Evolutionary conservation across 2,888 invertebrate genomes (phyloP).

Genomic region (Mechanitis mazaeus): DNA sequence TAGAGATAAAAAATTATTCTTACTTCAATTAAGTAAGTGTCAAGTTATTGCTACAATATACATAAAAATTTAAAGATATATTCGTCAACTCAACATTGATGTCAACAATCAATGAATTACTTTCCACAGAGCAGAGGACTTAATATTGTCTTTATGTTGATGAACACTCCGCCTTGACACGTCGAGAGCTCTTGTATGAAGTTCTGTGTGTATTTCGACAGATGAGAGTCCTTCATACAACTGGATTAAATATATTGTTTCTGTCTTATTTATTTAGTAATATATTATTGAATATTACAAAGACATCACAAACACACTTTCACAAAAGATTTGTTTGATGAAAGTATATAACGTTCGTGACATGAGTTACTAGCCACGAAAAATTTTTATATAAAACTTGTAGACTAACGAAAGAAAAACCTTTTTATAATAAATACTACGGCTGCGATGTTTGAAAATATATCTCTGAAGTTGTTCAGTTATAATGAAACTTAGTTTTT

Average conservation of each 20-base stretch:
- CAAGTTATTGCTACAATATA: background rate
- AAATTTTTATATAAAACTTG: too few relatives aligned
- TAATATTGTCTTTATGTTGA: conserved; percentile 1
- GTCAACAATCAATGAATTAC: background rate
- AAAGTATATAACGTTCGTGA: too few relatives aligned
- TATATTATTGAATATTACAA: background rate
- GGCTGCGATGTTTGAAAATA: conserved; percentile 17
- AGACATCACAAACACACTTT: background rate
- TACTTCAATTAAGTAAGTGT: too few relatives aligned
- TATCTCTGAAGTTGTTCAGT: conserved; percentile 26
- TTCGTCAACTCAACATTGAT: background rate
- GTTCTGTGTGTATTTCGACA: conserved; percentile 4
- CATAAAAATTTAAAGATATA: background rate
- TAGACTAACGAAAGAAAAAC: too few relatives aligned
- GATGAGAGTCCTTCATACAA: conserved; percentile 2
- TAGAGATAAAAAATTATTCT: too few relatives aligned
- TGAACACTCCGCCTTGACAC: conserved; percentile 6
- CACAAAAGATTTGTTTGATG: too few relatives aligned
- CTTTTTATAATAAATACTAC: too few relatives aligned
- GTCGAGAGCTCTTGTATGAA: conserved; percentile 5
- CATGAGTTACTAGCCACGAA: too few relatives aligned
- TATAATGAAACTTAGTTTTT: conserved; percentile 26
- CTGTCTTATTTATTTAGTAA: background rate
- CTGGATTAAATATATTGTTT: conserved; percentile 1
- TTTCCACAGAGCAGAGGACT: background rate